phyloP scores from a whole-genome alignment of 2,113 vertebrate genomes.

The Picathartes gymnocephalus region DNA sequence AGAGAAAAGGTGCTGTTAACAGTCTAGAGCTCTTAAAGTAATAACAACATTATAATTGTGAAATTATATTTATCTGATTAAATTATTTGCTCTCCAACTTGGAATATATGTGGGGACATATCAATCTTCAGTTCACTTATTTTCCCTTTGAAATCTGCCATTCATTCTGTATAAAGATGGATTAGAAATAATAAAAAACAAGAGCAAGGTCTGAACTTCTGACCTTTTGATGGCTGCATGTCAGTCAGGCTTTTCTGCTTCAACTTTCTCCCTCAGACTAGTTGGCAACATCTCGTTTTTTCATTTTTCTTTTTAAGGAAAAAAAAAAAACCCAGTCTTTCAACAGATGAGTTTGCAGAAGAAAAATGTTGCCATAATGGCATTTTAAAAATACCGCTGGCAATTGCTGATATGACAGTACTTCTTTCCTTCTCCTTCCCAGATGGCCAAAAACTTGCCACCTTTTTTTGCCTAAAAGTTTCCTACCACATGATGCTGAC shows the following conservation, averaged over 20 bases:
- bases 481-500: conserved; percentile 35
- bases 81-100: conserved; percentile 29
- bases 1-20: background rate
- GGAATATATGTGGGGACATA: background rate
- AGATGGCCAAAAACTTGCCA: background rate
- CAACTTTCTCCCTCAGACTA: background rate
- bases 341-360: conserved; percentile 10
- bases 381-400: conserved; percentile 33
- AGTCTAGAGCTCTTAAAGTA: background rate
- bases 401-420: conserved; percentile 42
- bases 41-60: background rate
- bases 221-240: background rate
- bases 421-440: conserved; percentile 27
- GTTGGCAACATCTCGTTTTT: background rate
- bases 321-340: background rate
- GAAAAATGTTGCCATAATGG: background rate
- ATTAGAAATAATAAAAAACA: conserved; percentile 9
- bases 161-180: background rate
- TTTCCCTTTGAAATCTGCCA: background rate
- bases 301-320: background rate
- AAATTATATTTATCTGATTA: background rate
- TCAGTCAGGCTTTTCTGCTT: background rate
- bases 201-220: conserved; percentile 4
- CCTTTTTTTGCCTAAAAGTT: background rate
- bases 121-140: background rate